These are phyloP conservation scores for Dipodomys merriami DNA, from an alignment of 2,113 vertebrate genomes.

Conservation along the genomic window DNA sequence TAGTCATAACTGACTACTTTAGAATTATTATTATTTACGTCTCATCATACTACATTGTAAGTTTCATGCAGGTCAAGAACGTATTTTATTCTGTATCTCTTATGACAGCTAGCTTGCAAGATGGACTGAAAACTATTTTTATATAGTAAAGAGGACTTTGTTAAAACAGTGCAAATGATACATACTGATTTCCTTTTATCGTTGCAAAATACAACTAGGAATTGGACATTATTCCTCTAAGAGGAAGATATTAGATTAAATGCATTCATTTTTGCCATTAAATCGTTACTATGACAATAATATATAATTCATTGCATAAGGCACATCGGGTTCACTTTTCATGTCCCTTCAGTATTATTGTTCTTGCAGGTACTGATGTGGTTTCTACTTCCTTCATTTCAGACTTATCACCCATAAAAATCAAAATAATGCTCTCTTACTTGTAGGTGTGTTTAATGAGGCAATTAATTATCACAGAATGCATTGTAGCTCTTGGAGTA, in stretches of 20 bases:
- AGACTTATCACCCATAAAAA: slow-evolving; percentile 26
- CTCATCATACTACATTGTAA: neutral
- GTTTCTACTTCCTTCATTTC: slow-evolving; percentile 16
- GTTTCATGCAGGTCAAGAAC: neutral
- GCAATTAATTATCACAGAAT: slow-evolving; percentile 29
- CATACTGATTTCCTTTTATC: neutral
- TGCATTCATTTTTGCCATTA: neutral
- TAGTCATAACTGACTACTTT: neutral
- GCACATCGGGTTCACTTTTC: neutral
- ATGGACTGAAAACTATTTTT: slow-evolving; percentile 5
- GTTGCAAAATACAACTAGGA: neutral
- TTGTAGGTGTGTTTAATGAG: slow-evolving; percentile 14
- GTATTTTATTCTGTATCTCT: neutral
- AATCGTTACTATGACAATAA: neutral
- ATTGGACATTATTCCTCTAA: neutral
- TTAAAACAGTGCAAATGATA: neutral
- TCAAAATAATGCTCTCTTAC: slow-evolving; percentile 43
- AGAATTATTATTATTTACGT: slow-evolving; percentile 10
- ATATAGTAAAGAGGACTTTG: neutral
- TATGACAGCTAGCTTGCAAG: neutral
- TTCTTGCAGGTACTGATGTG: neutral
- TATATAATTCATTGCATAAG: neutral
- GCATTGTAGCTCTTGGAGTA: neutral
- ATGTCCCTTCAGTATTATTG: neutral
- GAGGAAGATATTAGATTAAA: neutral